These are phyloP conservation scores for Chromoteleia sp. DNA, from an alignment of 2,888 invertebrate species.

Conservation along the genomic window DNA sequence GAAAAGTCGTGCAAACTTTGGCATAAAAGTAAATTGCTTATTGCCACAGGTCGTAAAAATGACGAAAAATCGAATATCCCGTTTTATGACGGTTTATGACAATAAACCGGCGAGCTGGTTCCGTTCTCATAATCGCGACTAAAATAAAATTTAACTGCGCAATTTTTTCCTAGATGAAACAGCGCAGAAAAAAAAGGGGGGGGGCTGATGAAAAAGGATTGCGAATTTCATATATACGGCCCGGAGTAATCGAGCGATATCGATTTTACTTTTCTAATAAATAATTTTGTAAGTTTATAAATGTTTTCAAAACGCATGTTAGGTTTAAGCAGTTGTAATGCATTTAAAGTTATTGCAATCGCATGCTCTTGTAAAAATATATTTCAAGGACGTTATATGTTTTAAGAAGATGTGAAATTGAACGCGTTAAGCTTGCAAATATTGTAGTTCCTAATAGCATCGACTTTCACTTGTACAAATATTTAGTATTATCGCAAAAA, in stretches of 20 bases:
- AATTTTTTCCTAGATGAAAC: not conserved
- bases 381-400: conserved; percentile 37
- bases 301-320: too few relatives aligned
- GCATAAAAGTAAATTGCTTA: conserved; percentile 8
- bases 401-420: conserved; percentile 29
- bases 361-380: conserved; percentile 50
- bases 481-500: conserved; percentile 4
- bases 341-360: conserved; percentile 34
- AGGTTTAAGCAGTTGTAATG: conserved; percentile 19
- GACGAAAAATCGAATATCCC: conserved; percentile 14
- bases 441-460: conserved; percentile 34
- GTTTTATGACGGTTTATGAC: conserved; percentile 10
- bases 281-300: conserved; percentile 14
- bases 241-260: not conserved
- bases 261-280: conserved; percentile 21
- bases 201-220: not conserved
- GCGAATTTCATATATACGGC: conserved; percentile 2
- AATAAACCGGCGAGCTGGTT: not conserved
- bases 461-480: conserved; percentile 42
- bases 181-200: too few relatives aligned
- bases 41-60: conserved; percentile 3
- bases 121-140: conserved; percentile 1
- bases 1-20: conserved; percentile 15
- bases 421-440: conserved; percentile 20
- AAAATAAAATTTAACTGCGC: not conserved